These are phyloP conservation scores for Drosophila pullipes DNA, from an alignment of 2,888 invertebrate species.

Conservation along the genomic window DNA sequence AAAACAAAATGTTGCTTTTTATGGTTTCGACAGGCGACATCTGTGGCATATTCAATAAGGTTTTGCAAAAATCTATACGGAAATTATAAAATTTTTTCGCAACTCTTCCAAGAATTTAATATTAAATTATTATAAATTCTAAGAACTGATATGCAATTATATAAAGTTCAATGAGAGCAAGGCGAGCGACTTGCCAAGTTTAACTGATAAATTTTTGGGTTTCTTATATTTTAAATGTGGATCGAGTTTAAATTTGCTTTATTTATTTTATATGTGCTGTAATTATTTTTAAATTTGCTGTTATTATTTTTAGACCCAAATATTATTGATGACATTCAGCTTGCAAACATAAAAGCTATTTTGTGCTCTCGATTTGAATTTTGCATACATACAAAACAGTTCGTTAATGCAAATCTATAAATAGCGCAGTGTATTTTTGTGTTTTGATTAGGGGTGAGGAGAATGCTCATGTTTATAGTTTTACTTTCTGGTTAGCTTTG, in stretches of 20 bases:
- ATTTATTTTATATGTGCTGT: neutral
- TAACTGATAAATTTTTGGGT: too few relatives aligned
- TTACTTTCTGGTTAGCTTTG: neutral
- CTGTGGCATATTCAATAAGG: conserved; percentile 30
- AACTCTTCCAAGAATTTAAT: neutral
- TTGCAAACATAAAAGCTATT: neutral
- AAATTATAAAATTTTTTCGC: neutral
- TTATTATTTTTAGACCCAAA: neutral
- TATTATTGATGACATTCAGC: neutral
- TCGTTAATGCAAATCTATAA: neutral
- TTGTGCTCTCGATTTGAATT: neutral
- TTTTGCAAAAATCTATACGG: neutral
- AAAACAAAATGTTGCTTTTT: conserved; percentile 6
- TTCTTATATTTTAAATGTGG: neutral
- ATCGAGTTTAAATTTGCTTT: too few relatives aligned
- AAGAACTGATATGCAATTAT: neutral
- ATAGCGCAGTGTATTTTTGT: neutral
- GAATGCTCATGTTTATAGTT: neutral
- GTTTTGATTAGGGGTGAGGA: neutral
- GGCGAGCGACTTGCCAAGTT: too few relatives aligned
- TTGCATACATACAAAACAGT: neutral
- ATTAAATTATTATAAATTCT: conserved; percentile 1
- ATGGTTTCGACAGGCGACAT: neutral
- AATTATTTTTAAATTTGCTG: too few relatives aligned
- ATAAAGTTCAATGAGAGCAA: neutral